Conservation (phyloP, 64 coral and sea anemone genomes). For the Catalaphyllia jardinei region DNA sequence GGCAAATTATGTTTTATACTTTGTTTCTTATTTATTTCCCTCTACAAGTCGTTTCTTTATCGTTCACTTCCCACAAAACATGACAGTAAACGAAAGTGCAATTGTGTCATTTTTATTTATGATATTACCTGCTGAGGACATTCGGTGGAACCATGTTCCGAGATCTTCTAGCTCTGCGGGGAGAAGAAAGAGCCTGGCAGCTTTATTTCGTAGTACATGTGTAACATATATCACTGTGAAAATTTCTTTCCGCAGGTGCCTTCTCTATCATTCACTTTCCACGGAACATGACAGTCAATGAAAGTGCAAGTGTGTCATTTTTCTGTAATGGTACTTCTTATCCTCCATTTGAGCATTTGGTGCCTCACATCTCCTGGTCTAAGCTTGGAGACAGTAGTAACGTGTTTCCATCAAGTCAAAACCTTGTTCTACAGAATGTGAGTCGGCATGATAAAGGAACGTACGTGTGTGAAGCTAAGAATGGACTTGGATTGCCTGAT, state of each 20-base stretch:
- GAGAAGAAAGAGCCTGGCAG: too few species aligned
- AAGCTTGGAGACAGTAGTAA: slow-evolving; percentile 20
- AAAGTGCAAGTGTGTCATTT: slow-evolving; percentile 24
- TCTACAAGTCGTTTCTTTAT: slow-evolving; percentile 8
- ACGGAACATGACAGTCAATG: slow-evolving; percentile 28
- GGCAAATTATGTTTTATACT: too few species aligned
- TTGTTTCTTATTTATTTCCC: background rate
- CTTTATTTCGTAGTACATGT: too few species aligned
- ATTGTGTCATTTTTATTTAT: slow-evolving; percentile 14
- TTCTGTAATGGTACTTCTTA: slow-evolving; percentile 21
- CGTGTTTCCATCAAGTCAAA: background rate
- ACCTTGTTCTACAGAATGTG: slow-evolving; percentile 26
- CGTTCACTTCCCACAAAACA: background rate
- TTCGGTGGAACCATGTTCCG: too few species aligned
- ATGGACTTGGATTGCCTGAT: slow-evolving; percentile 40
- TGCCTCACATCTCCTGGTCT: slow-evolving; percentile 28
- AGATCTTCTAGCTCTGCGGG: too few species aligned
- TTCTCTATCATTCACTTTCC: slow-evolving; percentile 35
- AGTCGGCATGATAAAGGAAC: slow-evolving; percentile 22
- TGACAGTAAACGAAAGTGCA: slow-evolving; percentile 26
- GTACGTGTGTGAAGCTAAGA: slow-evolving; percentile 45
- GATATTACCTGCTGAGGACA: too few species aligned
- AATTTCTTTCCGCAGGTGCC: background rate
- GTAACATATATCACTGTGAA: too few species aligned
- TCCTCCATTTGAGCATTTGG: background rate